phyloP scores from a whole-genome alignment of 2,113 vertebrate species.

The Fulica atra region DNA sequence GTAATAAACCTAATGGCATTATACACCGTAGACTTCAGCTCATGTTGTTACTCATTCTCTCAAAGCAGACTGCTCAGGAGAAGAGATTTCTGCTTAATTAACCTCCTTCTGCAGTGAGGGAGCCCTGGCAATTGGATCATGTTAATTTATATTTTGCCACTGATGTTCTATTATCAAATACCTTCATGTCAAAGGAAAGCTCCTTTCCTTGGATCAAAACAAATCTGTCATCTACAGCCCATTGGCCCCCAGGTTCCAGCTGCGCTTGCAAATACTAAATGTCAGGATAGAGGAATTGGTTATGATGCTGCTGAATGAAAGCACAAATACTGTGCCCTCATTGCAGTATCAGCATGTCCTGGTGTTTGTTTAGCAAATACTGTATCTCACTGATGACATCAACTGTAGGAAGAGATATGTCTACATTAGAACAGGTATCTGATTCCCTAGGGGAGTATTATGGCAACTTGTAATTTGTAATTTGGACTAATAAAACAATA shows the following conservation, averaged over 20 bases:
- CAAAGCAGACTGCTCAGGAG: background rate
- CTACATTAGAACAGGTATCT: background rate
- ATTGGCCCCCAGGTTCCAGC: background rate
- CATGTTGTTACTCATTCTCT: background rate
- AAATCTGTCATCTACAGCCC: background rate
- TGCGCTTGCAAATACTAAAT: background rate
- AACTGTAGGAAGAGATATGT: background rate
- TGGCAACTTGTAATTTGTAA: background rate
- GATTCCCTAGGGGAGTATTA: background rate
- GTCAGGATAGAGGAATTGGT: background rate
- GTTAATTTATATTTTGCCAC: conserved; percentile 8
- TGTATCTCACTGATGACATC: background rate
- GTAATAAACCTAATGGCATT: conserved; percentile 29
- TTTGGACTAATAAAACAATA: background rate
- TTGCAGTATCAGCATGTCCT: background rate
- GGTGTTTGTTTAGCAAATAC: background rate
- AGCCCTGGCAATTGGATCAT: background rate
- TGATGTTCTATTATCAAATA: background rate
- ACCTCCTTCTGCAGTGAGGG: background rate
- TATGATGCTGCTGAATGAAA: background rate
- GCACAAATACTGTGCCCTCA: background rate
- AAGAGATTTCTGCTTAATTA: conserved; percentile 16
- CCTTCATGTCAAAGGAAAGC: background rate
- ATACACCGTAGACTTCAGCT: background rate
- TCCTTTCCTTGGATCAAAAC: background rate